phyloP scores from a whole-genome alignment of 2,113 vertebrate species.

The Smithornis capensis region DNA sequence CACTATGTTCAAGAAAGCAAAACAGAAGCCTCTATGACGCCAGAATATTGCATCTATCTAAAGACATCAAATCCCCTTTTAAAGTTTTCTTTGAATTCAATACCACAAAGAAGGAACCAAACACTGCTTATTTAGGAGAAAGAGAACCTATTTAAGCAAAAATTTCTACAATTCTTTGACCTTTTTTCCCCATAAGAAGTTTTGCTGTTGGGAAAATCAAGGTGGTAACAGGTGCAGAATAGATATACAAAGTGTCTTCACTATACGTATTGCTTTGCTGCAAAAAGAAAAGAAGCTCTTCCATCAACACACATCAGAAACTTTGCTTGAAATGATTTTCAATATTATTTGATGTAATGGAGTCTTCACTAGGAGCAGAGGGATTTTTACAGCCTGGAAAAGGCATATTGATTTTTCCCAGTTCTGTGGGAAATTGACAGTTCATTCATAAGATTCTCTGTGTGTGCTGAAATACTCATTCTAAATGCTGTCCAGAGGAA shows the following conservation, averaged over 20 bases:
- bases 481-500: slow-evolving; percentile 49
- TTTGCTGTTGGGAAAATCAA: background rate
- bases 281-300: background rate
- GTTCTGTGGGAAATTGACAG: slow-evolving; percentile 61
- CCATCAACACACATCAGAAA: background rate
- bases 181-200: background rate
- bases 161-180: background rate
- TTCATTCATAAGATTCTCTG: slow-evolving; percentile 59
- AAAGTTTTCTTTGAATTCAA: background rate
- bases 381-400: slow-evolving; percentile 56
- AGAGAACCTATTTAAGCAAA: background rate
- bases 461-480: slow-evolving; percentile 44
- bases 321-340: background rate
- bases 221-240: background rate
- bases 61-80: background rate
- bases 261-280: background rate
- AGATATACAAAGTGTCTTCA: background rate
- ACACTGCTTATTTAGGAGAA: background rate
- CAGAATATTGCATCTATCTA: background rate
- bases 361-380: slow-evolving; percentile 34
- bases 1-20: background rate
- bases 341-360: slow-evolving; percentile 22
- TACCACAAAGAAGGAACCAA: background rate
- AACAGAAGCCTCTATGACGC: background rate
- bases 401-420: slow-evolving; percentile 59